Percentiles rank a stretch among this genome's conserved stretches.
These are phyloP conservation scores for Harpagoxenus sublaevis DNA, from an alignment of 2,888 invertebrate species.

Conservation along the genomic window DNA sequence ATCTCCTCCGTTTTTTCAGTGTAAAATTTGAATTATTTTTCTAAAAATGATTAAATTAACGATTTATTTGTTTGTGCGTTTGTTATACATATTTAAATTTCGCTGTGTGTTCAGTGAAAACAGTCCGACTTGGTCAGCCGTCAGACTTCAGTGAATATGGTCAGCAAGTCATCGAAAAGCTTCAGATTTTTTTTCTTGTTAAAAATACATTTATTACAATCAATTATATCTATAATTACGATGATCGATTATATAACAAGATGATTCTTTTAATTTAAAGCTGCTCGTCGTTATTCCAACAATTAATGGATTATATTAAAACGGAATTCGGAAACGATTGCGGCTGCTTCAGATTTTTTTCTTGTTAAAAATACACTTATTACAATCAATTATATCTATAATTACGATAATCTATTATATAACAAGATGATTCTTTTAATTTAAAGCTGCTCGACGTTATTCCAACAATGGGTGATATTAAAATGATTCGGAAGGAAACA, in stretches of 20 bases:
- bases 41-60: not conserved
- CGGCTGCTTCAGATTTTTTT: not conserved
- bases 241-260: not conserved
- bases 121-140: not conserved
- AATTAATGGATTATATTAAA: not conserved
- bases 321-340: not conserved
- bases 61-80: not conserved
- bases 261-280: not conserved
- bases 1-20: not conserved
- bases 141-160: not conserved
- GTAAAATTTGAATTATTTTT: not conserved
- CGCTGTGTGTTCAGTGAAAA: not conserved
- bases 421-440: constrained; percentile 6
- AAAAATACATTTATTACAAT: not conserved
- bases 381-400: not conserved
- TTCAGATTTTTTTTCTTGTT: not conserved
- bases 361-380: not conserved
- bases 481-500: not conserved
- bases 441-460: not conserved
- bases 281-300: not conserved
- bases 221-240: not conserved
- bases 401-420: not conserved
- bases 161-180: not conserved
- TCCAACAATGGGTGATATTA: not conserved
- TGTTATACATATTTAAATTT: not conserved